phyloP scores from a whole-genome alignment of 2,113 vertebrate species.

The human region GRCh38 chr14:59869501-59870000 shows the following conservation, averaged over 20 bases:
- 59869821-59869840: not conserved
- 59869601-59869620: not conserved
- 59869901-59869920: not conserved
- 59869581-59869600: not conserved
- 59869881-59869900: not conserved
- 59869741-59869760: not conserved
- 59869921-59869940: not conserved
- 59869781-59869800: not conserved
- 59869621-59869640: not conserved
- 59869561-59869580: not conserved
- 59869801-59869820: not conserved
- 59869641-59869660: not conserved
- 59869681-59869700: constrained; percentile 44
- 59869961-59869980: not conserved
- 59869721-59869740: not conserved
- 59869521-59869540: not conserved
- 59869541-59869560: not conserved
- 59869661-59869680: not conserved
- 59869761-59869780: not conserved
- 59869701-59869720: not conserved
- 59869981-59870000: not conserved
- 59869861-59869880: constrained; percentile 9
- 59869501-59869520: not conserved
- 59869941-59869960: not conserved
- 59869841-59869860: not conserved